Conservation (phyloP, 2,113 vertebrate genomes). For the Rutilus rutilus region DNA sequence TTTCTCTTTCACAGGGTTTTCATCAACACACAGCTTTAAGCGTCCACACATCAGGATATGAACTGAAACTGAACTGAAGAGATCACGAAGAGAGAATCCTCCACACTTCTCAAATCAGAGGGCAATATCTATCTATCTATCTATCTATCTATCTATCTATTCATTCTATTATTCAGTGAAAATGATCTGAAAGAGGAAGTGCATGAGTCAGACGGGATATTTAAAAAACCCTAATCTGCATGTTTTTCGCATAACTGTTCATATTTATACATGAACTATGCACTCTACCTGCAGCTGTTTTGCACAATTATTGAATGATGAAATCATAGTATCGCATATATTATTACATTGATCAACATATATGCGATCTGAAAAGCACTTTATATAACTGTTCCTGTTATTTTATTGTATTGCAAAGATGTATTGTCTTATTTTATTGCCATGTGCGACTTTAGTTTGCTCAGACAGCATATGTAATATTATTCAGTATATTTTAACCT, state of each 20-base stretch:
- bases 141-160: no score
- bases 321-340: no score
- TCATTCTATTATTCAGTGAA: not conserved
- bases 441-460: no score
- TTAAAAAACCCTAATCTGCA: not conserved
- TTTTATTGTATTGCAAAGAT: not conserved
- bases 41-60: no score
- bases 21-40: no score
- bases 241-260: not conserved
- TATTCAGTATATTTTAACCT: no score
- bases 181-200: not conserved
- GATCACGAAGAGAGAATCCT: no score
- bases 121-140: no score
- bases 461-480: not conserved
- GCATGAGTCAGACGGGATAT: not conserved
- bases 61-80: no score
- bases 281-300: not conserved
- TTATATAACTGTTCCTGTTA: not conserved
- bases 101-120: no score
- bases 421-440: not conserved
- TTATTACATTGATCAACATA: not conserved
- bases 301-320: no score
- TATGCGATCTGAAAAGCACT: not conserved
- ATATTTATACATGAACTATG: not conserved
- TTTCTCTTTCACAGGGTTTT: no score